Evolutionary conservation across 2,113 vertebrate species (phyloP), one percentile per base, ranked within the genome.

Genomic region (Ondatra zibethicus): DNA sequence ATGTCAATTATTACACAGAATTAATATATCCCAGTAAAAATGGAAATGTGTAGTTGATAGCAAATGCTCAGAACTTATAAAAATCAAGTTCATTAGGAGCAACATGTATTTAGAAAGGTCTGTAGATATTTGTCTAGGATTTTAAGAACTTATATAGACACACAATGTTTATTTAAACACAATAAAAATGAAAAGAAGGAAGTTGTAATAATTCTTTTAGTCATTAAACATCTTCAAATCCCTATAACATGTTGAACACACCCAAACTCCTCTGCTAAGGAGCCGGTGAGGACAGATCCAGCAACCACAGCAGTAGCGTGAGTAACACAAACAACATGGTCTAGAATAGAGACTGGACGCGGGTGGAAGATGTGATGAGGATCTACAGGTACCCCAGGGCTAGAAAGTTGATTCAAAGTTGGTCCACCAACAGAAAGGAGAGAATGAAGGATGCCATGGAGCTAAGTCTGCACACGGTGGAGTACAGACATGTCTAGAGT

Each of bases 101-200:
- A 93, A 95, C 91, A 87, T 82, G 50, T 81, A 47, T 9, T 82
- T 95, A 77, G 61, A 82, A 61, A 19, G 42, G 7, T 81, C 45
- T 93, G 13, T 5, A 77, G 88, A 73, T 93, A 87, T 89, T 93
- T 72, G 58, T 85, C 52, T 68, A 36, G 12, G 50, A 45, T 47
- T 94, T 88, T 84, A 70, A 88, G 50, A 90, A 47, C 55, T 89
- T 84, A 91, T 45, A 65, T 76, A 85, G 68, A 16, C 29, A 66
- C 50, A 61, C 73, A 87, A 63, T 31, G 58, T 76, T 97, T 89
- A 78, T 73, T 89, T 82, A 90, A 92, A 80, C 9, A 77, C 17
- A 94, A 82, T 31, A 91, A 80, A 96, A 93, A 92, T 86, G 50
- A 77, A 92, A 92, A 91, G 5, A 94, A 89, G 42, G 14, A 94